Evolutionary conservation across 1,140 invertebrate genomes (phyloP).

Genomic region (Amyelois transitella): DNA sequence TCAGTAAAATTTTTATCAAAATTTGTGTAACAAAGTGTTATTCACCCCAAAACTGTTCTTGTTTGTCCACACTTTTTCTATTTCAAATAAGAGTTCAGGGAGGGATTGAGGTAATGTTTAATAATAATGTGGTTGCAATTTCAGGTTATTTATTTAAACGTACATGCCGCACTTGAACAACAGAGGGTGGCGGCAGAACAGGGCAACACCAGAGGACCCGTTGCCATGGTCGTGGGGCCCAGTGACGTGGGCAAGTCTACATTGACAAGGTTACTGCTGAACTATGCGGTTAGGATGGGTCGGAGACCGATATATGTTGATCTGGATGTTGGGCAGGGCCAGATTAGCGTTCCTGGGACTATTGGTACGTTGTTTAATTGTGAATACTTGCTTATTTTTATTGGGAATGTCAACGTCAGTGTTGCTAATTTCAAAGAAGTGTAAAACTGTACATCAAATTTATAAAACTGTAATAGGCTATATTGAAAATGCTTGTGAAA

Average conservation of each 20-base stretch:
- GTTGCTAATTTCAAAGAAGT: too few species aligned
- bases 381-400: too few species aligned
- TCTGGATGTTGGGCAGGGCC: constrained; percentile 96
- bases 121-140: too few species aligned
- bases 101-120: too few species aligned
- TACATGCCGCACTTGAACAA: constrained; percentile 94
- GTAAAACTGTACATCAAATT: too few species aligned
- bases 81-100: too few species aligned
- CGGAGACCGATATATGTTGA: constrained; percentile 93
- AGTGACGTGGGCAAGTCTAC: constrained; percentile 98
- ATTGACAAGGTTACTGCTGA: constrained; percentile 90
- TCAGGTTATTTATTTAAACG: constrained; percentile 90
- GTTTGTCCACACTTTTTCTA: too few species aligned
- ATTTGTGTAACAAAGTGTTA: background rate
- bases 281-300: constrained; percentile 94
- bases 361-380: constrained; percentile 76
- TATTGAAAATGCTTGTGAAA: too few species aligned
- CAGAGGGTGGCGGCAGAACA: constrained; percentile 87
- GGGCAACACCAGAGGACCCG: constrained; percentile 83
- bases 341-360: constrained; percentile 94
- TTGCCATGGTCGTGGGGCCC: constrained; percentile 95
- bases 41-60: too few species aligned
- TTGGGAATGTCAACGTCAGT: too few species aligned
- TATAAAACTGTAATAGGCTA: too few species aligned
- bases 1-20: too few species aligned